A percentile compares a stretch with the other conserved stretches of the same genome.
Conservation (phyloP, 2,113 vertebrate genomes). For the Hyperopisus bebe region DNA sequence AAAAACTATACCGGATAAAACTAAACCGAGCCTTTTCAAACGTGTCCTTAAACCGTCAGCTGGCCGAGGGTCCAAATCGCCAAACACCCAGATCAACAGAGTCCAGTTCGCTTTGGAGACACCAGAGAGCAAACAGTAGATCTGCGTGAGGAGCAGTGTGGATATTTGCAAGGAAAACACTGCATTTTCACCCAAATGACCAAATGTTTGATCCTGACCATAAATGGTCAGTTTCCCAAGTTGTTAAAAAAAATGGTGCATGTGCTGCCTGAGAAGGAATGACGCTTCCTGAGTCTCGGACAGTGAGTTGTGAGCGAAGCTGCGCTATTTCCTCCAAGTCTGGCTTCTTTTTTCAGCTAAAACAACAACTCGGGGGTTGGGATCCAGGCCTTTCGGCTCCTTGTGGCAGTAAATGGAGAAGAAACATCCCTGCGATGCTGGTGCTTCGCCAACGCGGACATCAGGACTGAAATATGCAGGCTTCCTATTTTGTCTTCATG, state of each 20-base stretch:
- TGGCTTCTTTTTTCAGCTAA: background rate
- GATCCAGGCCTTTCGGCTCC: background rate
- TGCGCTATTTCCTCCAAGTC: background rate
- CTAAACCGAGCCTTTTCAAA: background rate
- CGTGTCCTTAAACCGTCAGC: background rate
- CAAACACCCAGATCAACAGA: background rate
- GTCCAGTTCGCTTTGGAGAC: background rate
- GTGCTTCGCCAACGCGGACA: background rate
- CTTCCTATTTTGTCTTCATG: background rate
- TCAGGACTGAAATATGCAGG: background rate
- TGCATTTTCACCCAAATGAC: constrained; percentile 2
- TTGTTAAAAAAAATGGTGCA: background rate
- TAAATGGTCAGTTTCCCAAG: constrained; percentile 12
- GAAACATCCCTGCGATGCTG: background rate
- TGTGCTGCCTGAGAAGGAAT: background rate
- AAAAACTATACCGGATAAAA: background rate
- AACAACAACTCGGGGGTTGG: background rate
- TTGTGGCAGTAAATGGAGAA: no score
- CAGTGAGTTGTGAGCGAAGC: background rate
- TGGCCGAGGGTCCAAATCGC: background rate
- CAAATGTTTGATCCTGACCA: background rate
- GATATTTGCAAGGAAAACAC: background rate
- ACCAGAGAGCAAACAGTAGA: background rate
- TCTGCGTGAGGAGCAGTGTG: background rate
- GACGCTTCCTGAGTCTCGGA: background rate